Base-by-base conservation (phyloP, 2,888 invertebrate genomes). In the Latrodectus hesperus region DNA sequence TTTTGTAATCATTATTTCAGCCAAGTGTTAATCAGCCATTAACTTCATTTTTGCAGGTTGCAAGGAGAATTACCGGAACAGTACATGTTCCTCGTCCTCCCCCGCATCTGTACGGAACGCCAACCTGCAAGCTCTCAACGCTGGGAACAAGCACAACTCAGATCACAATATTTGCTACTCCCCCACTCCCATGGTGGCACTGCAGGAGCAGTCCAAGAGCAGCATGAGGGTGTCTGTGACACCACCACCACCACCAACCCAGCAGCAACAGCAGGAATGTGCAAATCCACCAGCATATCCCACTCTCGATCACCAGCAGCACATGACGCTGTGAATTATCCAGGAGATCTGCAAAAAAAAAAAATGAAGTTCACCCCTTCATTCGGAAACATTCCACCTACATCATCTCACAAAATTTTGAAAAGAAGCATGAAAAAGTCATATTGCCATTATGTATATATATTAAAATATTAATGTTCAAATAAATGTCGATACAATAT, bases 11-110 rank as follows among this genome's bases (percentile, higher is more conserved):
- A 38, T 1, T 4, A 38, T 38, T 4, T 6, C 6, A 3, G 1
- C 2, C 38, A 38, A 38, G 1, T 6, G 6, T 38, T 6, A 38
- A 38, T 38, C 38, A 38, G 38, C 2, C 38, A 38, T 38, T 38
- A 38, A 38, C 38, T 38, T 38, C 12, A 55, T 5, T 53, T 11
- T 74, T 83, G 9, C 81, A 88, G 88, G 85, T 10, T 88, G 81
- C 78, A 84, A 84, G 51, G 85, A 88, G 22, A 84, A 85, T 22
- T 84, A 88, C 51, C 77, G 85, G 10, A 84, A 84, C 73, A 88
- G 85, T 65, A 85, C 60, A 14, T 88, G 88, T 52, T 84, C 88
- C 14, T 70, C 84, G 1, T 60, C 84, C 0, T 83, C 88, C 10
- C 74, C 81, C 0, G 17, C 82, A 1, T 78, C 84, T 16, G 38